Evolutionary conservation across 2,113 vertebrate genomes (phyloP).

Genomic region (Hypocryptadius cinnamomeus): DNA sequence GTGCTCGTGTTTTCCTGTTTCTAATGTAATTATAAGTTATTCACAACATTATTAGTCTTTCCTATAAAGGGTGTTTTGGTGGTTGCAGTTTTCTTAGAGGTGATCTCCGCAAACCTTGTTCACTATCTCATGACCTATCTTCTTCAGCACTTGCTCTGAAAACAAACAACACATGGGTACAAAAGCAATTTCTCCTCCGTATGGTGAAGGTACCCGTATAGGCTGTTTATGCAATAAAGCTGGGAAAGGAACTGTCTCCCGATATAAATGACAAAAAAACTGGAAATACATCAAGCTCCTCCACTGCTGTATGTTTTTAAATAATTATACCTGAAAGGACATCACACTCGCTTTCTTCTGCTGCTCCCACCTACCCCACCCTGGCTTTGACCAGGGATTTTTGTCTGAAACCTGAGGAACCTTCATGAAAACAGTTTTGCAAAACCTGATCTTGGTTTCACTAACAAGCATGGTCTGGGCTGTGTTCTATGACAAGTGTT

Average conservation of each 20-base stretch:
- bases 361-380: neutral
- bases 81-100: neutral
- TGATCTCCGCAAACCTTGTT: neutral
- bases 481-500: neutral
- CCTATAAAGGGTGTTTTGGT: neutral
- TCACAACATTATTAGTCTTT: conserved; percentile 29
- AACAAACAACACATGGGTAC: neutral
- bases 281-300: neutral
- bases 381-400: neutral
- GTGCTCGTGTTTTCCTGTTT: conserved; percentile 10
- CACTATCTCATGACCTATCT: conserved; percentile 5
- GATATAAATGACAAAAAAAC: neutral
- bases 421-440: neutral
- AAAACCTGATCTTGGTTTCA: neutral
- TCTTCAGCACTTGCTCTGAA: neutral
- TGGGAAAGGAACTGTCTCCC: neutral
- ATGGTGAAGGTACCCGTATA: neutral
- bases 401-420: neutral
- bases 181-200: neutral
- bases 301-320: neutral
- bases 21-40: conserved; percentile 38
- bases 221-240: neutral
- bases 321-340: neutral
- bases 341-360: neutral
- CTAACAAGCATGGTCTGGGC: neutral